A percentile compares a stretch with the other conserved stretches of the same genome.
phyloP scores from a whole-genome alignment of 2,888 invertebrate genomes.

The Dione vanillae region DNA sequence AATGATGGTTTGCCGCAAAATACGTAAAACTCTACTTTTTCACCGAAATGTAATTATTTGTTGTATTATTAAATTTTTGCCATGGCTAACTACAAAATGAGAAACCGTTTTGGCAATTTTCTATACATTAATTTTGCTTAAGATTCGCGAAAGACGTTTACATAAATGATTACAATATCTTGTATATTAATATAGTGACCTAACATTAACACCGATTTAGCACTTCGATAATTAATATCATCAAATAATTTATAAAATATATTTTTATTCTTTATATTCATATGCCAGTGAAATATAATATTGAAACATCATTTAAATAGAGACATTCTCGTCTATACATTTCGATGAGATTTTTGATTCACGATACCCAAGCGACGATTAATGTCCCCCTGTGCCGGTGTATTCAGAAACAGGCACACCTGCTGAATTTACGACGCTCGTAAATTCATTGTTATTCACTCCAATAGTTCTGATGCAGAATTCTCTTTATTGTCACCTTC shows the following conservation, averaged over 20 bases:
- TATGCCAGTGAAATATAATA: neutral
- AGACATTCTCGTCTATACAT: constrained; percentile 35
- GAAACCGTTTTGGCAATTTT: no score
- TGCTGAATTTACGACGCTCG: constrained; percentile 73
- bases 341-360: constrained; percentile 56
- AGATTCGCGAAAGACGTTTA: no score
- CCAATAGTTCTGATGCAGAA: constrained; percentile 63
- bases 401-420: constrained; percentile 75
- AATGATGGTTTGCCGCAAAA: constrained; percentile 58
- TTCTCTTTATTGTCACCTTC: constrained; percentile 58
- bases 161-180: neutral
- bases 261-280: neutral
- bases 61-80: neutral
- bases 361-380: constrained; percentile 63
- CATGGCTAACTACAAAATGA: neutral
- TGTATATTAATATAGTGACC: neutral
- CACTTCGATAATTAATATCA: neutral
- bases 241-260: neutral
- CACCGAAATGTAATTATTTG: constrained; percentile 21
- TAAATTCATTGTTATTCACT: constrained; percentile 77
- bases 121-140: no score
- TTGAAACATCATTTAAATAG: constrained; percentile 17
- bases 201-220: neutral
- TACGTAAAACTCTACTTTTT: constrained; percentile 50
- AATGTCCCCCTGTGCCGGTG: constrained; percentile 67